phyloP scores from a whole-genome alignment of 1,140 invertebrate genomes.

The Drosophila orena region DNA sequence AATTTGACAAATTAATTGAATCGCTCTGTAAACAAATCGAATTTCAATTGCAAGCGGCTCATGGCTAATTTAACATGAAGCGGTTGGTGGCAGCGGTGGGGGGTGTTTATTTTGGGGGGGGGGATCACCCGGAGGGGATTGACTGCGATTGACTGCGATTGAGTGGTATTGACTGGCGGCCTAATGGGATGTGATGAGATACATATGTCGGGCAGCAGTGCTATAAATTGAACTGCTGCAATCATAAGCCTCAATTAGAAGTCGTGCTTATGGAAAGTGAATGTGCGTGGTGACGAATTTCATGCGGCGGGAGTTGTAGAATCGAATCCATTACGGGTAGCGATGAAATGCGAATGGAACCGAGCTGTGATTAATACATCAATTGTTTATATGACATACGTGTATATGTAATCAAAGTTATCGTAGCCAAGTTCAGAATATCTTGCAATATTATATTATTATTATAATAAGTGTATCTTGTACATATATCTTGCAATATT shows the following conservation, averaged over 20 bases:
- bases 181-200: constrained; percentile 9
- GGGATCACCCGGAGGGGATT: background rate
- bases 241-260: constrained; percentile 1
- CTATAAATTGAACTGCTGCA: background rate
- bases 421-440: no score
- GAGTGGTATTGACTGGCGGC: no score
- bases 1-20: constrained; percentile 59
- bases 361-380: no score
- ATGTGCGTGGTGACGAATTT: background rate
- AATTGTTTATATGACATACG: no score
- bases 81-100: background rate
- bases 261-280: constrained; percentile 7
- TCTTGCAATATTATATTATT: no score
- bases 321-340: background rate
- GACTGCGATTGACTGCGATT: no score
- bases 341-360: background rate
- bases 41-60: constrained; percentile 8
- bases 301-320: background rate
- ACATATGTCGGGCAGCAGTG: background rate
- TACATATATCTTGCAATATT: no score
- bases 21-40: constrained; percentile 50
- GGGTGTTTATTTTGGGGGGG: constrained; percentile 2
- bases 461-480: no score
- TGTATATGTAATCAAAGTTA: no score
- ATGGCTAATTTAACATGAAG: constrained; percentile 15